phyloP scores from a whole-genome alignment of 1,140 invertebrate species.

The Babylonia areolata region DNA sequence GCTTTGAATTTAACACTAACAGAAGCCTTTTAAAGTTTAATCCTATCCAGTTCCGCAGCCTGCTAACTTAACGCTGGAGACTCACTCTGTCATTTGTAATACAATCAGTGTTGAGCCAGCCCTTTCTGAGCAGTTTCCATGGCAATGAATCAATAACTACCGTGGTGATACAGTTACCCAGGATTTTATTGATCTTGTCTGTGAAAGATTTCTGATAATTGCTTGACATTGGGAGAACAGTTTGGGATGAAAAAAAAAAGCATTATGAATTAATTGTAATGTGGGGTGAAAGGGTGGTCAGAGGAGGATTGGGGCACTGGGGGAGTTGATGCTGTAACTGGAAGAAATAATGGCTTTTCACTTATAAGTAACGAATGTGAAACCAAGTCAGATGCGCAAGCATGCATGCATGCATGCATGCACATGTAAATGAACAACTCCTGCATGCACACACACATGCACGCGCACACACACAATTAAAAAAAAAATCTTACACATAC shows the following conservation, averaged over 20 bases:
- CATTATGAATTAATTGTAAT: too few relatives aligned
- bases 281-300: too few relatives aligned
- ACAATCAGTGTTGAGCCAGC: neutral
- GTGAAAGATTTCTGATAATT: neutral
- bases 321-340: too few relatives aligned
- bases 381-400: conserved; percentile 21
- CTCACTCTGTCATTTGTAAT: neutral
- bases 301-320: too few relatives aligned
- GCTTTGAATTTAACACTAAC: too few relatives aligned
- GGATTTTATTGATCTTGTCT: neutral
- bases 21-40: too few relatives aligned
- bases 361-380: too few relatives aligned
- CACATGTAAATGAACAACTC: neutral
- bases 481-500: neutral
- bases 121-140: neutral
- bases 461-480: neutral
- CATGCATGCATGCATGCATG: conserved; percentile 23
- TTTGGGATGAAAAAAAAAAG: too few relatives aligned
- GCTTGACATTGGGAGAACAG: neutral
- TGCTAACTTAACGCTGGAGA: too few relatives aligned
- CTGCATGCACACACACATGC: neutral
- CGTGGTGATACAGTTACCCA: neutral
- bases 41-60: too few relatives aligned
- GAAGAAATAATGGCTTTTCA: too few relatives aligned
- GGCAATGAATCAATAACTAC: neutral